phyloP scores from a whole-genome alignment of 2,888 invertebrate genomes.

The Emmelina monodactyla region DNA sequence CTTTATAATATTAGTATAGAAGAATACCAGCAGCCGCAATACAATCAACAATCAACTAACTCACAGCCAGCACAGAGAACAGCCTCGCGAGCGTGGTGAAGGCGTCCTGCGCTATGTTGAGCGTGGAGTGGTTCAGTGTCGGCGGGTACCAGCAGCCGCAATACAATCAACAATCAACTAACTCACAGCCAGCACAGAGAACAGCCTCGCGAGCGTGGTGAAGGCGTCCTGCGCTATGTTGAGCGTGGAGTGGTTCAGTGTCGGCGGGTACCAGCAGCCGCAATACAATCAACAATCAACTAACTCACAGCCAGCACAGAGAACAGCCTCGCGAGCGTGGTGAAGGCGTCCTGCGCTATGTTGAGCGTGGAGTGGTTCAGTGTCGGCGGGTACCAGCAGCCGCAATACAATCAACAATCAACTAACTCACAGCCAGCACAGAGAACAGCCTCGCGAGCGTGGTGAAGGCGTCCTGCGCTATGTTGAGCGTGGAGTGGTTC shows the following conservation, averaged over 20 bases:
- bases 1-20: too few species aligned
- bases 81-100: conserved; percentile 90
- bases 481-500: conserved; percentile 75
- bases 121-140: conserved; percentile 71
- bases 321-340: conserved; percentile 85
- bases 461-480: conserved; percentile 89
- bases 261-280: too few species aligned
- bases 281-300: not conserved
- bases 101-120: conserved; percentile 85
- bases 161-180: not conserved
- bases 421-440: conserved; percentile 74
- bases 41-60: conserved; percentile 21
- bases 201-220: conserved; percentile 85
- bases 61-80: conserved; percentile 81
- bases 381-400: too few species aligned
- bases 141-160: too few species aligned
- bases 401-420: not conserved
- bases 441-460: conserved; percentile 85
- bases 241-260: conserved; percentile 73
- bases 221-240: conserved; percentile 89
- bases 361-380: conserved; percentile 77
- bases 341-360: conserved; percentile 87
- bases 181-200: conserved; percentile 80
- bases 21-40: too few species aligned
- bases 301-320: conserved; percentile 78